Conservation (phyloP, 2,888 invertebrate genomes). For the Nemoura dubitans region DNA sequence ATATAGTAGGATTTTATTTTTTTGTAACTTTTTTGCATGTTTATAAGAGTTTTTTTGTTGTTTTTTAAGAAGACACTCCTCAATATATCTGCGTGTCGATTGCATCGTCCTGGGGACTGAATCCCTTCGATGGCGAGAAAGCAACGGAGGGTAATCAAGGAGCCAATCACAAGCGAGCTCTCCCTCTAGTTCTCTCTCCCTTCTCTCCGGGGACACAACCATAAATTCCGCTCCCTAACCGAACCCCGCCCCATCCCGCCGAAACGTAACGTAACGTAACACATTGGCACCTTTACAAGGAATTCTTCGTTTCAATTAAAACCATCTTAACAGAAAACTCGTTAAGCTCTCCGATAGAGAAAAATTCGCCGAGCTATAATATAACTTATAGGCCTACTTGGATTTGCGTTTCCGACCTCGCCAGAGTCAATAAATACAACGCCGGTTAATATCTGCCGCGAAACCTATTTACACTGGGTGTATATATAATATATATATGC, state of each 20-base stretch:
- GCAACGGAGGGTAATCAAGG: background rate
- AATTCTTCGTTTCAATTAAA: conserved; percentile 34
- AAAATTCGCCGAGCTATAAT: conserved; percentile 5
- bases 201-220: conserved; percentile 44
- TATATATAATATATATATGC: conserved; percentile 27
- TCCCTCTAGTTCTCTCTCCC: conserved; percentile 32
- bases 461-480: conserved; percentile 9
- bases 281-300: conserved; percentile 40
- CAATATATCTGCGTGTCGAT: conserved; percentile 12
- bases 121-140: conserved; percentile 3
- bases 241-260: conserved; percentile 14
- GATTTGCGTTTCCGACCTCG: background rate
- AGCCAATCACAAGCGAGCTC: background rate
- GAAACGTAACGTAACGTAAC: conserved; percentile 12
- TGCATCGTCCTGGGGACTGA: background rate
- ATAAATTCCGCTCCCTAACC: conserved; percentile 36
- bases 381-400: conserved; percentile 12
- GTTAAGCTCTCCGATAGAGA: background rate
- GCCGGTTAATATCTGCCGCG: conserved; percentile 9
- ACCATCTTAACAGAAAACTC: background rate
- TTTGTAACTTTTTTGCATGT: conserved; percentile 47
- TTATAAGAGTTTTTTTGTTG: conserved; percentile 46
- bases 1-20: conserved; percentile 49
- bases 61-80: conserved; percentile 34
- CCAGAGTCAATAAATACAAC: conserved; percentile 32